phyloP scores from a whole-genome alignment of 1,140 invertebrate genomes.

The Scaptomyza graminum region DNA sequence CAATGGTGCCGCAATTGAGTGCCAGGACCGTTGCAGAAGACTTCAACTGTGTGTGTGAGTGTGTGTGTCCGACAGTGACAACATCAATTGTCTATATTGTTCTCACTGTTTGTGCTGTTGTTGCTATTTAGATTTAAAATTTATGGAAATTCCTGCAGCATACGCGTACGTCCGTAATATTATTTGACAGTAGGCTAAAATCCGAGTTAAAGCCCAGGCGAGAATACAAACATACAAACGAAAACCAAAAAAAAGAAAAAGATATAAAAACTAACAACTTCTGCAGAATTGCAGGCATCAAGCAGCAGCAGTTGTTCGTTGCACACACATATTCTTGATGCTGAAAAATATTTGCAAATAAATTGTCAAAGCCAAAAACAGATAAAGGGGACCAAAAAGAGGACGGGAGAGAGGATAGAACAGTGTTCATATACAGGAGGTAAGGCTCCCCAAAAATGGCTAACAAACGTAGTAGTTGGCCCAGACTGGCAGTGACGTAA shows the following conservation, averaged over 20 bases:
- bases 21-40: conserved; percentile 33
- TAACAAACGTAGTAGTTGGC: conserved; percentile 67
- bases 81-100: conserved; percentile 43
- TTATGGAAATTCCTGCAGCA: conserved; percentile 36
- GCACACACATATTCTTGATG: conserved; percentile 71
- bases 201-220: conserved; percentile 43
- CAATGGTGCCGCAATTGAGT: conserved; percentile 59
- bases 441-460: conserved; percentile 59
- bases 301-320: conserved; percentile 2
- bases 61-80: neutral
- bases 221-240: conserved; percentile 27
- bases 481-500: conserved; percentile 77
- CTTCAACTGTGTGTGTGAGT: too few relatives aligned
- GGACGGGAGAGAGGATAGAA: neutral
- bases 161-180: conserved; percentile 50
- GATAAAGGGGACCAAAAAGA: too few relatives aligned
- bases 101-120: neutral
- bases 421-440: neutral
- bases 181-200: conserved; percentile 41
- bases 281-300: conserved; percentile 50
- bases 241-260: conserved; percentile 39
- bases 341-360: conserved; percentile 77
- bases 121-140: conserved; percentile 31
- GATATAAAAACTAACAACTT: conserved; percentile 53
- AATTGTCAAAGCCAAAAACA: conserved; percentile 58